A percentile compares a stretch with the other conserved stretches of the same genome.
Evolutionary conservation across 2,888 invertebrate species (phyloP).

Genomic region (Synanthedon tipuliformis): DNA sequence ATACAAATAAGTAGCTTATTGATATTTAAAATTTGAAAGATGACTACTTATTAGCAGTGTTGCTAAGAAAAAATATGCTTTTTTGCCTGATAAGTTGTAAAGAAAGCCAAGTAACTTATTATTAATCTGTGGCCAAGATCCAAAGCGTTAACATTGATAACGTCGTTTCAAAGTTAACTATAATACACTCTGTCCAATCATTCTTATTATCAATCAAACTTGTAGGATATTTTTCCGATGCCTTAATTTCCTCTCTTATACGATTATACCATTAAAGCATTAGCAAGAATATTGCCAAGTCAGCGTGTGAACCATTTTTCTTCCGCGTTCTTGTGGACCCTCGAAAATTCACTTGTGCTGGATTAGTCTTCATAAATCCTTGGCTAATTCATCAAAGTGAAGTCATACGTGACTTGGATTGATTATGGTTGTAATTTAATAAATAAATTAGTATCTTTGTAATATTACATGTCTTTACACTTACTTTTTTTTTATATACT

Average conservation of each 20-base stretch:
- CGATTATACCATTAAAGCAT: constrained; percentile 47
- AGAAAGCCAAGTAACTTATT: too few species aligned
- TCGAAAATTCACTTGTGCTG: constrained; percentile 46
- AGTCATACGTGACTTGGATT: constrained; percentile 16
- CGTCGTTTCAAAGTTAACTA: background rate
- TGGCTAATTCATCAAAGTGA: constrained; percentile 47
- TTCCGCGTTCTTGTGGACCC: constrained; percentile 36
- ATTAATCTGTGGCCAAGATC: too few species aligned
- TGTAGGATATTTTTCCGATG: constrained; percentile 29
- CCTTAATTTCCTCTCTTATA: constrained; percentile 48
- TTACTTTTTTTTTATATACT: too few species aligned
- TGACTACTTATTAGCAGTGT: too few species aligned
- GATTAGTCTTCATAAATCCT: constrained; percentile 45
- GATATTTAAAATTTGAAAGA: too few species aligned
- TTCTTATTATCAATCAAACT: constrained; percentile 25
- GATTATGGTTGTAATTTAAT: constrained; percentile 16
- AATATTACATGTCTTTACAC: too few species aligned
- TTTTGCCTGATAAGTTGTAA: too few species aligned
- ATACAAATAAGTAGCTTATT: background rate
- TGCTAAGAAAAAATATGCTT: too few species aligned
- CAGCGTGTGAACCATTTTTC: constrained; percentile 51
- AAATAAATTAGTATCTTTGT: background rate
- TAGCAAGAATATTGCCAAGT: constrained; percentile 41
- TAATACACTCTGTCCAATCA: constrained; percentile 13
- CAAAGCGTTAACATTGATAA: too few species aligned